Evolutionary conservation across 2,113 vertebrate species (phyloP), one percentile per base, ranked within the genome.

Genomic region (Ceratotherium simum): DNA sequence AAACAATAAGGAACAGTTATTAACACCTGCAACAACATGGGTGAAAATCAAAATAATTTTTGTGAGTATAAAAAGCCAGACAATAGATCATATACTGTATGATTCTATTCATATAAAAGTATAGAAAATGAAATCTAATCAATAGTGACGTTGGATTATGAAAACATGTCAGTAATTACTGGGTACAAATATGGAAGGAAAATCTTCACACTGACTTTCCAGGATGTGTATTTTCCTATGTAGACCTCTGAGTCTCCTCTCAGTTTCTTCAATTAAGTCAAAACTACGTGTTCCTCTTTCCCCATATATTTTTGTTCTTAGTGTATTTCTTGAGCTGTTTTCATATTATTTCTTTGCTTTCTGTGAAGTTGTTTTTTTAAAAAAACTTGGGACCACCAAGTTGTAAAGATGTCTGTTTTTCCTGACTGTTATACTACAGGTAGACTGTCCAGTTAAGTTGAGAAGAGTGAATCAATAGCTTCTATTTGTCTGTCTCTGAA

Each of bases 281-380:
- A 82, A 97, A 76, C 73, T 90, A 75, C n/a, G 58, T 75, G n/a
- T 95, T 98, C 95, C 70, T 96, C 51, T 91, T 29, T 94, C 18
- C 96, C 76, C 93, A 70, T 51, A 36, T 96, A 60, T 94, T 98
- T 97, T 97, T 96, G 96, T 98, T 97, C 95, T 76, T 98, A 96
- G 98, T 98, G 93, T 98, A 98, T 98, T 99, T 98, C 98, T 98
- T 91, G 96, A 98, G 98, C 97, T 98, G 97, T 98, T 98, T 95
- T 97, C 98, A 97, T 98, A 97, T 98, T 96, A 93, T 98, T 98
- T 98, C 98, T 98, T 98, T 98, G 97, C 97, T 98, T 98, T 99
- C 98, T 98, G 98, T 98, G 98, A 98, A 99, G 98, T 54, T 98
- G 98, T 98, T 98, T 91, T 97, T 96, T 96, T 39, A 13, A 6